Evolutionary conservation across 2,797 vertebrate genomes (phyloP).

Genomic region (Tadarida brasiliensis): DNA sequence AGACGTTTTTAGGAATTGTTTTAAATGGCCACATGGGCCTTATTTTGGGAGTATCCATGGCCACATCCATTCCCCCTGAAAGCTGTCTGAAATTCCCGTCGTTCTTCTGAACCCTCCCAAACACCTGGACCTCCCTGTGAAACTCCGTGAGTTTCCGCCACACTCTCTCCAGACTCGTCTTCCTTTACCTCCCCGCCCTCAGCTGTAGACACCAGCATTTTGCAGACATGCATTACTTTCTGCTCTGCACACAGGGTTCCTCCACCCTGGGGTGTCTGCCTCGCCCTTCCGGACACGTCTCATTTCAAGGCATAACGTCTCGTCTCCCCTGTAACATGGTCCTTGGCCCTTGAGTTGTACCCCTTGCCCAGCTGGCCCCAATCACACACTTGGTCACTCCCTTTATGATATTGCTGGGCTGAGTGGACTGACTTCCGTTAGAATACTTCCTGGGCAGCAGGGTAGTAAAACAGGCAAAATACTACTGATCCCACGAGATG

Average conservation of each 20-base stretch:
- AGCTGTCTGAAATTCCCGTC: neutral
- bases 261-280: neutral
- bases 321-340: neutral
- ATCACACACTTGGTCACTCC: neutral
- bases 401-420: neutral
- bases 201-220: neutral
- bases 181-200: neutral
- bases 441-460: neutral
- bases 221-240: neutral
- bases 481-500: neutral
- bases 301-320: neutral
- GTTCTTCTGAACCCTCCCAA: neutral
- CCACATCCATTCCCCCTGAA: neutral
- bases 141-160: neutral
- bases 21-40: neutral
- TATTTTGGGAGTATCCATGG: neutral
- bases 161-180: neutral
- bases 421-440: neutral
- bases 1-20: neutral
- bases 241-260: neutral
- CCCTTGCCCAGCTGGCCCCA: neutral
- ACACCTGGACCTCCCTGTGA: neutral
- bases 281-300: neutral
- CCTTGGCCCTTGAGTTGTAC: neutral
- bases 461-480: neutral